Evolutionary conservation across 2,888 invertebrate species (phyloP).

Genomic region (Ophion obscuratus): DNA sequence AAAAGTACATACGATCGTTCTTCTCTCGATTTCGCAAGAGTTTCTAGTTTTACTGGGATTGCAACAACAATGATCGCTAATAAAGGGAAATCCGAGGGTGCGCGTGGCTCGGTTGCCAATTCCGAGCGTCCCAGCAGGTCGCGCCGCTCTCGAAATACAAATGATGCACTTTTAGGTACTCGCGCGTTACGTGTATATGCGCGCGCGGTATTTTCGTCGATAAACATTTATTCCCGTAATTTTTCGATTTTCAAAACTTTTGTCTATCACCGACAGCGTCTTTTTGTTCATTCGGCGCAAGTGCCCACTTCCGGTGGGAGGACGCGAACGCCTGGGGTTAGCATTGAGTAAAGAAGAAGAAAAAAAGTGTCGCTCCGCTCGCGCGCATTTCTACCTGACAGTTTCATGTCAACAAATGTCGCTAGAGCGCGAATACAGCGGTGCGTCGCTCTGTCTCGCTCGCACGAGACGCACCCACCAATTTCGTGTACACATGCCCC

Average conservation of each 20-base stretch:
- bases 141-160: conserved; percentile 1
- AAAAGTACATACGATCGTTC: too few relatives aligned
- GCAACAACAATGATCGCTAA: background rate
- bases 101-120: background rate
- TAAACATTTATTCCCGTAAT: background rate
- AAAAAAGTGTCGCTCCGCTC: conserved; percentile 13
- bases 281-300: background rate
- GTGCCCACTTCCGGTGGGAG: conserved; percentile 4
- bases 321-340: background rate
- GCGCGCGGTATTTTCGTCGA: background rate
- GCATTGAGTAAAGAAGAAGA: background rate
- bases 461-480: conserved; percentile 67
- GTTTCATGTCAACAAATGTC: conserved; percentile 83
- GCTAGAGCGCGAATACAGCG: conserved; percentile 48
- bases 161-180: background rate
- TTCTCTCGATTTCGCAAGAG: too few relatives aligned
- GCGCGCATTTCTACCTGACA: conserved; percentile 73
- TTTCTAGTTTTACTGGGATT: background rate
- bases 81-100: background rate
- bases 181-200: background rate
- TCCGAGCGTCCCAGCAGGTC: background rate
- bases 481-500: conserved; percentile 36
- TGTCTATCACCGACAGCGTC: background rate
- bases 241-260: background rate
- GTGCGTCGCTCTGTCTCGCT: conserved; percentile 9